Conservation (phyloP, 2,113 vertebrate species). For the Edolisoma coerulescens region DNA sequence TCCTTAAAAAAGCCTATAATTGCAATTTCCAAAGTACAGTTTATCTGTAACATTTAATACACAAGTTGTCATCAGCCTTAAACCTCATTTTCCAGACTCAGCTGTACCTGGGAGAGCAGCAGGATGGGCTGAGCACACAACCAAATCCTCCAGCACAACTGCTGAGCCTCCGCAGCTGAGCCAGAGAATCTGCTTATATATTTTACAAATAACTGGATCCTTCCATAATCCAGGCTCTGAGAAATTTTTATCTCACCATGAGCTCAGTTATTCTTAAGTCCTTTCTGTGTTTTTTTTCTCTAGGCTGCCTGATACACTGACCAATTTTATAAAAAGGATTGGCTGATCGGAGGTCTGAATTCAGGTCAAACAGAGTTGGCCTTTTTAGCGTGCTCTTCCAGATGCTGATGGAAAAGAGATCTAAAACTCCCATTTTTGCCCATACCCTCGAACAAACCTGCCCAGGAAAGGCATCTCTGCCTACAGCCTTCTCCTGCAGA, state of each 20-base stretch:
- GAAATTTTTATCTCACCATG: constrained; percentile 39
- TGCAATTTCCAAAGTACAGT: background rate
- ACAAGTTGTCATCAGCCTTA: background rate
- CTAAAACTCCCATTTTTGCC: background rate
- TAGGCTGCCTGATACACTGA: constrained; percentile 14
- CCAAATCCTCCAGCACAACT: background rate
- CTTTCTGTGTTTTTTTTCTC: background rate
- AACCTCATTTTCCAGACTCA: background rate
- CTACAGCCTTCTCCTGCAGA: background rate
- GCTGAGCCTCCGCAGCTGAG: background rate
- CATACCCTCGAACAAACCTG: background rate
- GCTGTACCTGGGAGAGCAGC: background rate
- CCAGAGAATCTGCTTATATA: constrained; percentile 42
- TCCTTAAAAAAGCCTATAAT: background rate
- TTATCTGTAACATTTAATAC: background rate
- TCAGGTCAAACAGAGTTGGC: background rate
- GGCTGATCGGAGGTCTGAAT: background rate
- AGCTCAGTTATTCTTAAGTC: constrained; percentile 33
- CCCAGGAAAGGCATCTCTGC: background rate
- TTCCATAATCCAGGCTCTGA: constrained; percentile 40
- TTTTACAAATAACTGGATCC: constrained; percentile 42
- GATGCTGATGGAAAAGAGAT: background rate
- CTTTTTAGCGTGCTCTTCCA: background rate
- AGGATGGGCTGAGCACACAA: background rate
- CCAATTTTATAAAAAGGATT: background rate